Evolutionary conservation across 2,797 vertebrate species (phyloP).

Genomic region (Phyllotis vaccarum): DNA sequence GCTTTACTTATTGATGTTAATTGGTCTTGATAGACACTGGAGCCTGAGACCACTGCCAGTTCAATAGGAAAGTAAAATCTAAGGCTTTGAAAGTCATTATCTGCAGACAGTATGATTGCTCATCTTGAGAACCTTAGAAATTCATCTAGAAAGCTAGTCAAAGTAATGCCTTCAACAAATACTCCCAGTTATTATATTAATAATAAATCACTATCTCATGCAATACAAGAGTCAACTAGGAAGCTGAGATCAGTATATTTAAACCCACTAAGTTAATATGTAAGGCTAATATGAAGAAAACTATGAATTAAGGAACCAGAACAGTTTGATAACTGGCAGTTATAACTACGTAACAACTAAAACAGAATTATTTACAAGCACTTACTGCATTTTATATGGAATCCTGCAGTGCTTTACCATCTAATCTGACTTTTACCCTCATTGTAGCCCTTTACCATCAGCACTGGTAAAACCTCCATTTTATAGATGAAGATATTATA

Average conservation of each 20-base stretch:
- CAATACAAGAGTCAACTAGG: not conserved
- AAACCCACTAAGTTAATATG: not conserved
- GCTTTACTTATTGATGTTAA: constrained; percentile 32
- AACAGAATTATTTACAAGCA: not conserved
- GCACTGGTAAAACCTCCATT: not conserved
- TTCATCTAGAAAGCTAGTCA: constrained; percentile 33
- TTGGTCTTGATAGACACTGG: constrained; percentile 34
- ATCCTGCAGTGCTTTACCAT: not conserved
- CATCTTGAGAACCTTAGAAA: constrained; percentile 47
- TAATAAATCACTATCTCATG: not conserved
- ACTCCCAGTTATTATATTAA: not conserved
- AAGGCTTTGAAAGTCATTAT: constrained; percentile 44
- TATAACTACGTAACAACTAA: not conserved
- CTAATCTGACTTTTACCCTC: not conserved
- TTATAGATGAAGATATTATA: not conserved
- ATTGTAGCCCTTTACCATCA: not conserved
- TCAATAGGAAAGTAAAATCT: constrained; percentile 51
- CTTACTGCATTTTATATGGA: not conserved
- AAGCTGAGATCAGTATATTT: constrained; percentile 20
- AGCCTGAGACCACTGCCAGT: not conserved
- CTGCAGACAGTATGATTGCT: not conserved
- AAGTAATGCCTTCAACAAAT: not conserved
- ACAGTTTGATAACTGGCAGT: not conserved
- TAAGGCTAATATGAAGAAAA: not conserved
- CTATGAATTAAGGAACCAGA: not conserved